Conservation (phyloP, 2,888 invertebrate genomes). For the Ernsta delagoae region DNA sequence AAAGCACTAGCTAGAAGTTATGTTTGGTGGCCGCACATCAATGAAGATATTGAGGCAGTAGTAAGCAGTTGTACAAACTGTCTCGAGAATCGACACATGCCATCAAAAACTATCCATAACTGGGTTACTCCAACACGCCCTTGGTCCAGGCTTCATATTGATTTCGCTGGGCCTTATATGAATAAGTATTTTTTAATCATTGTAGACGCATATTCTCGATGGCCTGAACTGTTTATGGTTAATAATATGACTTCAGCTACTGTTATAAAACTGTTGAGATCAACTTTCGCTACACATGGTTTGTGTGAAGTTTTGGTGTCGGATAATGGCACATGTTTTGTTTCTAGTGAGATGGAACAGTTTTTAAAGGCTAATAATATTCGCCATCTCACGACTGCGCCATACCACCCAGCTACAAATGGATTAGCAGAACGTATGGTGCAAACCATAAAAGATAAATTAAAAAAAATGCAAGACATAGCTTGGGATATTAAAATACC, state of each 20-base stretch:
- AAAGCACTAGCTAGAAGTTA: conserved; percentile 5
- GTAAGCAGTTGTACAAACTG: not conserved
- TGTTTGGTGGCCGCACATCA: not conserved
- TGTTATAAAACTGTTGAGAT: conserved; percentile 1
- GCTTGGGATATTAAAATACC: not conserved
- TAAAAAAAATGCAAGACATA: conserved; percentile 1
- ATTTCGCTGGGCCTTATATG: not conserved
- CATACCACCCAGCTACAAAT: not conserved
- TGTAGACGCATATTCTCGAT: conserved; percentile 2
- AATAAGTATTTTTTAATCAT: conserved; percentile 2
- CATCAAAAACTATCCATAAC: not conserved
- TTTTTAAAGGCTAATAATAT: not conserved
- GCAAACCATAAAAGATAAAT: conserved; percentile 1
- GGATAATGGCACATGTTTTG: conserved; percentile 1
- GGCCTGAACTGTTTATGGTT: not conserved
- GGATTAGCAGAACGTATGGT: not conserved
- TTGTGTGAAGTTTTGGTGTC: conserved; percentile 7
- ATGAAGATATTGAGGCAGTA: not conserved
- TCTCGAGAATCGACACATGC: conserved; percentile 1
- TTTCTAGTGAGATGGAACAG: not conserved
- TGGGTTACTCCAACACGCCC: not conserved
- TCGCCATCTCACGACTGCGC: conserved; percentile 1
- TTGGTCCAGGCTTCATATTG: conserved; percentile 4
- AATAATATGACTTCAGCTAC: not conserved
- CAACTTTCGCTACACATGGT: not conserved